Conservation (phyloP, 2,888 invertebrate genomes). For the Pseudococcus longispinus region DNA sequence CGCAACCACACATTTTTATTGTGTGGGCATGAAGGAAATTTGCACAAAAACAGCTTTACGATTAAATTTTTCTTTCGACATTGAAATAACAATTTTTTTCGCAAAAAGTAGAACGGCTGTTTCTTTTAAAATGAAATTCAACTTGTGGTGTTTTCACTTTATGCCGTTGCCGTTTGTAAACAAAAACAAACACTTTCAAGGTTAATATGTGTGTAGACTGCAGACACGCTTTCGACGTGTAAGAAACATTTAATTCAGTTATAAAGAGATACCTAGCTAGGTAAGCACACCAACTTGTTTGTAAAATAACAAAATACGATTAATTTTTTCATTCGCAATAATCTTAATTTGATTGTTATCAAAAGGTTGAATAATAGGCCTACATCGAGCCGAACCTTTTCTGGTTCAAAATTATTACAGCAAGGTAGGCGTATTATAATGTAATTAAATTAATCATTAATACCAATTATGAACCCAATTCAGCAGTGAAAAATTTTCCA, state of each 20-base stretch:
- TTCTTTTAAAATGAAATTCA: background rate
- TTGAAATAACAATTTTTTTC: background rate
- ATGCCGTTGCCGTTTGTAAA: background rate
- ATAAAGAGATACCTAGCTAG: background rate
- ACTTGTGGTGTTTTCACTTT: conserved; percentile 23
- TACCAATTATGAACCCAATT: background rate
- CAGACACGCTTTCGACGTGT: background rate
- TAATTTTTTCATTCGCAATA: background rate
- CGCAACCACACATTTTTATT: background rate
- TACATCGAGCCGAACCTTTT: background rate
- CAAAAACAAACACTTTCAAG: conserved; percentile 28
- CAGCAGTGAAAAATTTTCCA: background rate
- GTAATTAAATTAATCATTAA: background rate
- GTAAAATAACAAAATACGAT: background rate
- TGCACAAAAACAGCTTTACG: background rate
- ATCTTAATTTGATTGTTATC: background rate
- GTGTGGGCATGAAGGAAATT: background rate
- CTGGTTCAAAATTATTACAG: background rate
- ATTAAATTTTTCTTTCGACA: background rate
- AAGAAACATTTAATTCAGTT: background rate
- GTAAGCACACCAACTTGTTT: background rate
- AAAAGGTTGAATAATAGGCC: background rate
- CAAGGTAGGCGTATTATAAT: background rate
- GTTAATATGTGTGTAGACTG: conserved; percentile 27
- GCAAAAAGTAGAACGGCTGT: background rate